phyloP scores from a whole-genome alignment of 2,797 vertebrate genomes.

The Heterohyrax brucei region DNA sequence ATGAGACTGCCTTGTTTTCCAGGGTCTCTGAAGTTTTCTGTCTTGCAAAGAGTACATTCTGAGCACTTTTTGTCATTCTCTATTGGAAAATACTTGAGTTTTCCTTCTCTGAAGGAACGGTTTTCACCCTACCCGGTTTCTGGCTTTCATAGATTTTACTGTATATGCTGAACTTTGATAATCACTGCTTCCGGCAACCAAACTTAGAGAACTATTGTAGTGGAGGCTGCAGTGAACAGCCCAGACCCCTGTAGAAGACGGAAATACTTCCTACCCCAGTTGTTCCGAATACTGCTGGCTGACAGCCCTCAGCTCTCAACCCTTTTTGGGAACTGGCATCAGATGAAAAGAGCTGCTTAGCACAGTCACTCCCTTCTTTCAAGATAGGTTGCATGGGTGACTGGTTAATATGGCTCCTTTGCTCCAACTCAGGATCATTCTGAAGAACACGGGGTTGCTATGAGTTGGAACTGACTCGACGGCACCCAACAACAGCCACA shows the following conservation, averaged over 20 bases:
- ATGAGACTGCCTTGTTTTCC: not conserved
- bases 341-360: not conserved
- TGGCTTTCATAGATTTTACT: not conserved
- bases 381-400: not conserved
- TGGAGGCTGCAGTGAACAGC: not conserved
- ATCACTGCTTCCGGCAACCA: not conserved
- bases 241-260: not conserved
- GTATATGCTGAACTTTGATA: not conserved
- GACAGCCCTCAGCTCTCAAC: not conserved
- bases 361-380: not conserved
- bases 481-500: not conserved
- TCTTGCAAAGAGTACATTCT: not conserved
- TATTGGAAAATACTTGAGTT: not conserved
- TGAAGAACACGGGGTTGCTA: not conserved
- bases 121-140: not conserved
- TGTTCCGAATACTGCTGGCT: slow-evolving; percentile 6
- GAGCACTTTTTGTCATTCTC: not conserved
- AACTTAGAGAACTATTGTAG: slow-evolving; percentile 16
- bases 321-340: not conserved
- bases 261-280: not conserved
- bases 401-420: not conserved
- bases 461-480: not conserved
- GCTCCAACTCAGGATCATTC: not conserved
- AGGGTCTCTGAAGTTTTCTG: not conserved
- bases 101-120: not conserved